These are phyloP conservation scores for Corythoichthys haematopterus DNA, from an alignment of 2,113 vertebrate genomes.

Conservation along the genomic window DNA sequence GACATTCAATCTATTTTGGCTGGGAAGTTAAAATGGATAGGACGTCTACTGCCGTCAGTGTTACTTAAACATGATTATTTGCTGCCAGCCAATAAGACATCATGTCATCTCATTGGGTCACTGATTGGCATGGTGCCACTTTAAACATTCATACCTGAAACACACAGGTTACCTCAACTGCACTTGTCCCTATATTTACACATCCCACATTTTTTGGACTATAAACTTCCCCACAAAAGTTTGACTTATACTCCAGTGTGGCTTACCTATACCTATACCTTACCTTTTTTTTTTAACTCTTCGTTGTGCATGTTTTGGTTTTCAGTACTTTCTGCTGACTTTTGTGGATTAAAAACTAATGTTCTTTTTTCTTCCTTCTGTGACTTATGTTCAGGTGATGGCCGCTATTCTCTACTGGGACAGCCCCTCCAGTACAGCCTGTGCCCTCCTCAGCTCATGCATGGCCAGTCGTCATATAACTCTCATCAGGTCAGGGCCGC, in stretches of 20 bases:
- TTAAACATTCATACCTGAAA: neutral
- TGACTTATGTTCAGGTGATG: constrained; percentile 73
- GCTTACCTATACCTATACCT: no score
- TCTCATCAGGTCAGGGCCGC: constrained; percentile 83
- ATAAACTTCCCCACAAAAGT: no score
- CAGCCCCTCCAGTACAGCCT: constrained; percentile 96
- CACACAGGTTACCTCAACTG: constrained; percentile 20
- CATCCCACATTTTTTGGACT: neutral
- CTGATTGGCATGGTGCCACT: constrained; percentile 18
- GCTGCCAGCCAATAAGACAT: neutral
- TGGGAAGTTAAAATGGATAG: no score
- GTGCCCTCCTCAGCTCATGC: constrained; percentile 87
- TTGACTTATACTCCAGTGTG: no score
- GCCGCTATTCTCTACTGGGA: constrained; percentile 89
- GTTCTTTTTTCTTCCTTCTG: no score
- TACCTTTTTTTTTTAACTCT: neutral
- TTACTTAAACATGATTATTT: no score
- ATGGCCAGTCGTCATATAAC: constrained; percentile 85
- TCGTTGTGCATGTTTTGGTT: neutral
- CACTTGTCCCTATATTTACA: constrained; percentile 23
- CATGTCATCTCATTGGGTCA: constrained; percentile 12
- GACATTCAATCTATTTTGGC: no score
- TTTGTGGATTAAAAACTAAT: no score
- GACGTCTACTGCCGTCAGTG: no score
- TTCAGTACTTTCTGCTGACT: no score